phyloP scores from a whole-genome alignment of 2,113 vertebrate genomes.

The Centropus unirufus region DNA sequence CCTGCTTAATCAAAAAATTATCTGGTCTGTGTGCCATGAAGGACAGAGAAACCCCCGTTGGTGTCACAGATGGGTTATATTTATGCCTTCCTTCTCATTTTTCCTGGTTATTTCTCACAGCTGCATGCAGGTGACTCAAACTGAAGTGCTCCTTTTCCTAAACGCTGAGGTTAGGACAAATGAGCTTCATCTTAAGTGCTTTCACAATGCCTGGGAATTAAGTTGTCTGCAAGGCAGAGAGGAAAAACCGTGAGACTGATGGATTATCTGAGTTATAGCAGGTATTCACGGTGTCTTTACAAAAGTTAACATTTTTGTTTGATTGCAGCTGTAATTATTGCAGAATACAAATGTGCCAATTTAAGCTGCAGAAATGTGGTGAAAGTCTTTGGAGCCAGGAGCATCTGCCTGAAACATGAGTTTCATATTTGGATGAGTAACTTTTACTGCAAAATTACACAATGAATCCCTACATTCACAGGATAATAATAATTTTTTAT shows the following conservation, averaged over 20 bases:
- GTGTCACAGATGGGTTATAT: not conserved
- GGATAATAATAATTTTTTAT: slow-evolving; percentile 40
- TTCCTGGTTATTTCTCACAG: not conserved
- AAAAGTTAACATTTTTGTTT: slow-evolving; percentile 48
- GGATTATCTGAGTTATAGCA: not conserved
- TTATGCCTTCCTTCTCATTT: not conserved
- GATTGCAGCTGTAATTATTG: slow-evolving; percentile 59
- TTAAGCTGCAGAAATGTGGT: slow-evolving; percentile 47
- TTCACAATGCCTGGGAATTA: not conserved
- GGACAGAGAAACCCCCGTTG: not conserved
- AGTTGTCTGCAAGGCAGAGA: not conserved
- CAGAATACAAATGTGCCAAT: slow-evolving; percentile 44
- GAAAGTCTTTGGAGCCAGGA: slow-evolving; percentile 56
- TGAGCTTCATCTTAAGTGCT: not conserved
- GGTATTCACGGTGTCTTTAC: slow-evolving; percentile 1
- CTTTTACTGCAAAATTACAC: slow-evolving; percentile 64
- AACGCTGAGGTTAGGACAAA: not conserved
- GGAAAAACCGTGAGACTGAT: not conserved
- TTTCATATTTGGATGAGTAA: slow-evolving; percentile 42
- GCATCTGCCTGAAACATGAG: slow-evolving; percentile 65
- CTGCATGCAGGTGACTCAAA: not conserved
- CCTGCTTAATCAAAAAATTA: not conserved
- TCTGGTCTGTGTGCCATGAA: not conserved
- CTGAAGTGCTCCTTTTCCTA: not conserved
- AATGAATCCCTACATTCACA: slow-evolving; percentile 9